phyloP scores from a whole-genome alignment of 2,113 vertebrate species.

The Rhagologus leucostigma region DNA sequence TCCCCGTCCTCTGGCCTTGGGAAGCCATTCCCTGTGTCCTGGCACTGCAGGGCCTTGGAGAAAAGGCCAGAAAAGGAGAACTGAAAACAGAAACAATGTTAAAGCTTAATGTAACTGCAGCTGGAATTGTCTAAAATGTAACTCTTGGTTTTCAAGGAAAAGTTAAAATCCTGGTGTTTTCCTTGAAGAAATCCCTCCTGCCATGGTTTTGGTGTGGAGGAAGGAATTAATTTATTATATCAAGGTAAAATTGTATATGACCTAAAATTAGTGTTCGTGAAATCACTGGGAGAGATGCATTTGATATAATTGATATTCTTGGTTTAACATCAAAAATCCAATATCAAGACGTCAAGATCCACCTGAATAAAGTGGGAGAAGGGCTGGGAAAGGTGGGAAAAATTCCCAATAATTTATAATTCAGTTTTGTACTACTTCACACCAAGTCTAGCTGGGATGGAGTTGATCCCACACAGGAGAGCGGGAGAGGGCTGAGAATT shows the following conservation, averaged over 20 bases:
- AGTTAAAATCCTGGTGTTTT: not conserved
- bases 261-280: rapidly evolving
- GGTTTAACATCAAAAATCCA: not conserved
- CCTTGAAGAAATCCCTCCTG: not conserved
- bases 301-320: rapidly evolving
- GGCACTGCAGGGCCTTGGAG: rapidly evolving
- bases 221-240: not conserved
- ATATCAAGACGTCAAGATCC: not conserved
- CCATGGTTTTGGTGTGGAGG: too few relatives aligned
- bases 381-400: not conserved
- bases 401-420: too few relatives aligned
- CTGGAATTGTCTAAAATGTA: not conserved
- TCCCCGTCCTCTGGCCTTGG: rapidly evolving
- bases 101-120: not conserved
- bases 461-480: not conserved
- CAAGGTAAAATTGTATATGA: not conserved
- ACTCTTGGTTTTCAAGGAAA: not conserved
- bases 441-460: too few relatives aligned
- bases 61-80: not conserved
- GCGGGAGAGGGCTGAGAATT: not conserved
- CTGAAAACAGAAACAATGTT: rapidly evolving
- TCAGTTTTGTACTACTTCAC: not conserved
- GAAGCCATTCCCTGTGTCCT: not conserved
- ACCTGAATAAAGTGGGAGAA: not conserved
- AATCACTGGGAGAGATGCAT: not conserved